Evolutionary conservation across 2,113 vertebrate genomes (phyloP).

Genomic region (Onychostoma macrolepis): DNA sequence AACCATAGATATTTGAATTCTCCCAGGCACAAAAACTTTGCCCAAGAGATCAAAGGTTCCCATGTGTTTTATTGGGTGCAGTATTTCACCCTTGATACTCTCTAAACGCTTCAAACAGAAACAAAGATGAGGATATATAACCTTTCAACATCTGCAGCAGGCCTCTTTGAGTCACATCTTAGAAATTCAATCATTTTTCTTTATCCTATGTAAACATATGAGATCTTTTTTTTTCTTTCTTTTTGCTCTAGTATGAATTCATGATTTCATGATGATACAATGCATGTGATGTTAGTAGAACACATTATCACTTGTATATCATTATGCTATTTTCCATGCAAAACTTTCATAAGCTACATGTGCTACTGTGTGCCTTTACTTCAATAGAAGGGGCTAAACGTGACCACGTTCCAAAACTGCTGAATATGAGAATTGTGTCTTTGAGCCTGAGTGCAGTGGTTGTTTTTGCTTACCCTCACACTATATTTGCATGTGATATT

Average conservation of each 20-base stretch:
- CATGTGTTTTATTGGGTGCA: background rate
- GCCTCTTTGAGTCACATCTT: background rate
- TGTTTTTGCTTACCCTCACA: conserved; percentile 55
- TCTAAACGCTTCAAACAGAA: background rate
- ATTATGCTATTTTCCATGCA: background rate
- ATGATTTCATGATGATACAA: background rate
- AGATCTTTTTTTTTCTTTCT: background rate
- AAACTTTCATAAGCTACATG: background rate
- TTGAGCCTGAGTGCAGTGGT: conserved; percentile 22
- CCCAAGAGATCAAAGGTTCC: background rate
- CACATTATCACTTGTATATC: background rate
- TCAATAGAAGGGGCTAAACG: background rate
- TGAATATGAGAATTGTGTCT: conserved; percentile 35
- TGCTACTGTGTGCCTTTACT: conserved; percentile 5
- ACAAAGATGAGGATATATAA: background rate
- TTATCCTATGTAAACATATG: background rate
- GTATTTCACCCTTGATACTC: background rate
- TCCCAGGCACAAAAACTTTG: background rate
- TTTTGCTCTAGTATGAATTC: background rate
- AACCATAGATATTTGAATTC: background rate
- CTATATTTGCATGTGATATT: conserved; percentile 54
- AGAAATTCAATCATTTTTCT: background rate
- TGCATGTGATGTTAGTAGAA: background rate
- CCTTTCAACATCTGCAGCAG: background rate
- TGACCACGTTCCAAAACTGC: conserved; percentile 38